Evolutionary conservation across 2,888 invertebrate genomes (phyloP), one percentile per base, ranked within the genome.

Genomic region (Cloeon dipterum): DNA sequence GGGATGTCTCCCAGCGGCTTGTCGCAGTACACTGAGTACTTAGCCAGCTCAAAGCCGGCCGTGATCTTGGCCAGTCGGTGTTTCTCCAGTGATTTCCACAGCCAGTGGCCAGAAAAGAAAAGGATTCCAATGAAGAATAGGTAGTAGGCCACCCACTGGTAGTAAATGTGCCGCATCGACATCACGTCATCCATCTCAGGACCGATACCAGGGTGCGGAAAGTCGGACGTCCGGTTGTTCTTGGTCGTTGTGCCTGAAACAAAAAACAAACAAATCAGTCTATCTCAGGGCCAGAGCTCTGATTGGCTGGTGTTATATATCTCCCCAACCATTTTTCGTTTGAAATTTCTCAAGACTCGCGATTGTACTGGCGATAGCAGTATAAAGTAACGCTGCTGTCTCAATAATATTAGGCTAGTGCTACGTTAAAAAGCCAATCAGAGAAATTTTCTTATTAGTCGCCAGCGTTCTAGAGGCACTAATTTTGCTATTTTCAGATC

Each of bases 131-230:
- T 32, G 26, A 40, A 34, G 23, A 33, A 16, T n/a, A 36, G 16
- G 13, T 20, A 34, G 21, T 40, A 37, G 16, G 37, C 18, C 3
- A 42, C 42, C 42, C 42, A 42, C 40, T 42, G 42, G 20, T 42
- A 42, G 35, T 42, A 42, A 8, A 26, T 20, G 23, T 39, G 36
- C 32, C n/a, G 18, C 36, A 5, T 36, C 11, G 35, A 8, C n/a
- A 5, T 5, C 5, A n/a, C n/a, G 10, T n/a, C 29, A n/a, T 29
- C 7, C n/a, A n/a, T n/a, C 5, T 29, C 10, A 5, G 29, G 29
- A 7, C 29, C 29, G n/a, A 29, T 29, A 5, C 29, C 29, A 13
- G 16, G 7, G 7, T 14, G 5, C 5, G 29, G 29, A n/a, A 14
- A 29, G 10, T 5, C 29, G 5, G 29, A 8, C 5, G 8, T 16